phyloP scores from a whole-genome alignment of 2,113 vertebrate species.

The Microtus richardsoni region DNA sequence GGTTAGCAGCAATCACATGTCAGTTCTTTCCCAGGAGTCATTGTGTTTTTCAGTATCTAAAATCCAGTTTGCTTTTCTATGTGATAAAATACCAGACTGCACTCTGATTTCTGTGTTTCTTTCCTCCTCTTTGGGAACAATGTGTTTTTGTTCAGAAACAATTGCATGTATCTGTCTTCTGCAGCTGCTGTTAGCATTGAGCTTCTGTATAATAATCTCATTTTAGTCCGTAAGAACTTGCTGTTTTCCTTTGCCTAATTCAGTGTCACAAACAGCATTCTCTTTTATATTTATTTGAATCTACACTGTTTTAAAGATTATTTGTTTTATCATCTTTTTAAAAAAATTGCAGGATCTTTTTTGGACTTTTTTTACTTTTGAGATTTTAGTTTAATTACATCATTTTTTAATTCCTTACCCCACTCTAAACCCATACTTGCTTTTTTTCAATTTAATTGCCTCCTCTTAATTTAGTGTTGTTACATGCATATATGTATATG shows the following conservation, averaged over 20 bases:
- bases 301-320: background rate
- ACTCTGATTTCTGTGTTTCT: background rate
- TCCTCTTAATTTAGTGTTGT: background rate
- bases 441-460: background rate
- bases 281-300: background rate
- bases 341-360: background rate
- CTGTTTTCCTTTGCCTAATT: background rate
- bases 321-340: background rate
- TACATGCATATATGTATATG: background rate
- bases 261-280: background rate
- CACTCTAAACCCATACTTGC: background rate
- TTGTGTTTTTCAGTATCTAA: conserved; percentile 14
- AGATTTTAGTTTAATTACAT: background rate
- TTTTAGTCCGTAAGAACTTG: background rate
- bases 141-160: background rate
- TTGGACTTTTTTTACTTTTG: background rate
- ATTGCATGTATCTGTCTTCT: background rate
- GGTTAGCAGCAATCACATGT: background rate
- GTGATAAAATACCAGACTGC: conserved; percentile 6
- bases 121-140: conserved; percentile 36
- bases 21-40: background rate
- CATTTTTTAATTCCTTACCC: background rate
- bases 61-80: conserved; percentile 13
- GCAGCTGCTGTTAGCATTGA: background rate
- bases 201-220: background rate